Percentiles rank a stretch among this genome's conserved stretches.
phyloP scores from a whole-genome alignment of 2,797 vertebrate species.

The Euphonia xanthogaster region DNA sequence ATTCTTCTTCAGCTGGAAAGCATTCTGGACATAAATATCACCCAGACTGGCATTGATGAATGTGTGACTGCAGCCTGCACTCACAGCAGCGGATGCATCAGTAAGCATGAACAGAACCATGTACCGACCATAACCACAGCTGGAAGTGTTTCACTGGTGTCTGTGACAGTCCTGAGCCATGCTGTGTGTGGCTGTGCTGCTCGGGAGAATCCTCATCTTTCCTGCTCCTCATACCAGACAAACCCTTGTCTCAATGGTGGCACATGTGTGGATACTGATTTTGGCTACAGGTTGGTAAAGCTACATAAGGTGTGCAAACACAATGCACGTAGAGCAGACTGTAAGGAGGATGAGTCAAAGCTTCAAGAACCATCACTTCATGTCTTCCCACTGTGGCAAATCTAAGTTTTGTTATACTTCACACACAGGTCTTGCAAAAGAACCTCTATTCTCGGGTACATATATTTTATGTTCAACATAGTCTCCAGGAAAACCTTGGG shows the following conservation, averaged over 20 bases:
- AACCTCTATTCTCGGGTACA: not conserved
- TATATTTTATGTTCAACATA: not conserved
- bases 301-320: not conserved
- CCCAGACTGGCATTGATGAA: slow-evolving; percentile 84
- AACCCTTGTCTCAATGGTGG: slow-evolving; percentile 88
- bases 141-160: slow-evolving; percentile 80
- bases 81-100: slow-evolving; percentile 79
- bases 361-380: not conserved
- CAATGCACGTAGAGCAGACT: not conserved
- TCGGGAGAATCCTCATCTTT: slow-evolving; percentile 74
- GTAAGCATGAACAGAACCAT: slow-evolving; percentile 72
- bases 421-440: not conserved
- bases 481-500: not conserved
- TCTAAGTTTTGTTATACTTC: not conserved
- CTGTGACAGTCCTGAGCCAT: slow-evolving; percentile 71
- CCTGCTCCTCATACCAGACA: slow-evolving; percentile 80
- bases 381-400: not conserved
- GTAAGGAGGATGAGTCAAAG: not conserved
- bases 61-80: slow-evolving; percentile 80
- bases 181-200: slow-evolving; percentile 82
- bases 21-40: slow-evolving; percentile 77
- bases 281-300: slow-evolving; percentile 84
- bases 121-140: slow-evolving; percentile 76
- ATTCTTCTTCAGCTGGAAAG: slow-evolving; percentile 82
- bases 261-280: slow-evolving; percentile 80